Base-by-base conservation (phyloP, 2,797 vertebrate species). In the Macropus fuliginosus region DNA sequence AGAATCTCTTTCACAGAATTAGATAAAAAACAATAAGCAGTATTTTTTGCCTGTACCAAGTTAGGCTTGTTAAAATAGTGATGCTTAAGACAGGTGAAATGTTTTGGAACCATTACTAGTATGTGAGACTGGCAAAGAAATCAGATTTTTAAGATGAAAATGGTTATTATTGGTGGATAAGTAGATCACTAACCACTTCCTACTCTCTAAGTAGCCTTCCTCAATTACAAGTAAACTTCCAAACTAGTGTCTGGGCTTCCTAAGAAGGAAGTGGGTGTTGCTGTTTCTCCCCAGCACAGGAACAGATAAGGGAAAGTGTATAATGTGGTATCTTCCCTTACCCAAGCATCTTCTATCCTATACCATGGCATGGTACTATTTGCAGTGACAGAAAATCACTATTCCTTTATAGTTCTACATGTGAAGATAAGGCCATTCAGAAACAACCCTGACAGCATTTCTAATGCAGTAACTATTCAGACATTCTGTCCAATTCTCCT, bases 1-100 rank as follows among this genome's bases (percentile, higher is more conserved):
- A 12, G 8, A 4, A 5, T 91, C n/a, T 91, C 55, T 95, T 92
- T 92, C 91, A 52, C 21, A 93, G 46, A 57, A 95, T 95, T 94
- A 95, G 4, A 5, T 87, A n/a, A 92, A 97, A 62, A 94, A 29
- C 2, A 52, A 92, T 94, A 94, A 10, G 40, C n/a, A 92, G 31
- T 14, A 52, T 18, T 50, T 34, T 87, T 93, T 28, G 56, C 27
- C 24, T 56, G 57, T 62, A 34, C 29, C 11, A 4, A 12, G 24
- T 56, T 56, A 24, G 1, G 11, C 29, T 66, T n/a, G 3, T 16
- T 5, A 34, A 66, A 66, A 66, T 5, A 66, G 2, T 66, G 31
- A n/a, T n/a, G 14, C 13, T 66, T n/a, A 16, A 4, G 4, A 66
- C 62, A 66, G 34, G 4, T n/a, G 13, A 16, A 34, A 16, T 66